Conservation (phyloP, 2,888 invertebrate species). For the Erebia ligea region DNA sequence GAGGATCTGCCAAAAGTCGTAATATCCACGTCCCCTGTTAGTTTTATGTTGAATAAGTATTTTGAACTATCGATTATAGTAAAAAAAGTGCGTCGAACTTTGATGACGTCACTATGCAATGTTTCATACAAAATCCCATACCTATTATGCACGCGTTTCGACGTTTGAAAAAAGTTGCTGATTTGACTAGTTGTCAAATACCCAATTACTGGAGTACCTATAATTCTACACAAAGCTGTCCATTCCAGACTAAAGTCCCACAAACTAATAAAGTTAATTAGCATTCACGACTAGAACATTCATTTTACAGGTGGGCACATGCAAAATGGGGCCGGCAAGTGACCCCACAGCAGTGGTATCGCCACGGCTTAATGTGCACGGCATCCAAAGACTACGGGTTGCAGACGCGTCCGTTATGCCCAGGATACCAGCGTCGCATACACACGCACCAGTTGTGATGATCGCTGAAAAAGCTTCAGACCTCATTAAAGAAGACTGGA, state of each 20-base stretch:
- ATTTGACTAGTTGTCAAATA: too few relatives aligned
- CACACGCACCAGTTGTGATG: slow-evolving; percentile 81
- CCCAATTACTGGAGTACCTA: too few relatives aligned
- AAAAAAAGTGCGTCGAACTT: too few relatives aligned
- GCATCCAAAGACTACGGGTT: slow-evolving; percentile 69
- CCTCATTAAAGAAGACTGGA: slow-evolving; percentile 79
- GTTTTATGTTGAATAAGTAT: too few relatives aligned
- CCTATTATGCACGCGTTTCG: too few relatives aligned
- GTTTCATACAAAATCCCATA: too few relatives aligned
- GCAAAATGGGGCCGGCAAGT: slow-evolving; percentile 86
- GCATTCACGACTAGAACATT: not conserved
- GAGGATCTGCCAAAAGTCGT: too few relatives aligned
- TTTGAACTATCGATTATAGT: too few relatives aligned
- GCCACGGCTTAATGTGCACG: slow-evolving; percentile 74
- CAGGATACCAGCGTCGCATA: slow-evolving; percentile 79
- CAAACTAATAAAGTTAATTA: not conserved
- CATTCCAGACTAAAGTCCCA: not conserved
- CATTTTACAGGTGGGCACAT: slow-evolving; percentile 83
- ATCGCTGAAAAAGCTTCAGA: slow-evolving; percentile 82
- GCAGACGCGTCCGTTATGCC: slow-evolving; percentile 82
- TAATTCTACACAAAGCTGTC: too few relatives aligned
- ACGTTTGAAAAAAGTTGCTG: too few relatives aligned
- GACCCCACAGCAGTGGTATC: slow-evolving; percentile 87
- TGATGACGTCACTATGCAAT: too few relatives aligned
- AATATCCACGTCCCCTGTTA: too few relatives aligned